These are phyloP conservation scores for Aproaerema taeniolella DNA, from an alignment of 2,888 invertebrate species.

Conservation along the genomic window DNA sequence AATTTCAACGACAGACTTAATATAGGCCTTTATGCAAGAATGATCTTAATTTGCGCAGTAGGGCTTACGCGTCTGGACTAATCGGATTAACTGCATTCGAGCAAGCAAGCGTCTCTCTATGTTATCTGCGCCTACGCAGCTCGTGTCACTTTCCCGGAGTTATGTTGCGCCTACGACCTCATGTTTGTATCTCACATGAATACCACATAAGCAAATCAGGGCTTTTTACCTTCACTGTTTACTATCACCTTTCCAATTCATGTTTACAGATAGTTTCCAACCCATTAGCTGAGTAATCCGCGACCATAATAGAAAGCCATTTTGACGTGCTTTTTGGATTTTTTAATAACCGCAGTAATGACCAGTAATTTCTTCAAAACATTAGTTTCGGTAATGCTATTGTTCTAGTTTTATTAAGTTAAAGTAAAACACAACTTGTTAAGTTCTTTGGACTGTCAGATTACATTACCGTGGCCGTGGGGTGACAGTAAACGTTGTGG, in stretches of 20 bases:
- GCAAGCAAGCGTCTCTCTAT: conserved; percentile 30
- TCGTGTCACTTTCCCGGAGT: conserved; percentile 58
- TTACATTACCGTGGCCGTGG: conserved; percentile 2
- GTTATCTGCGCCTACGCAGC: conserved; percentile 52
- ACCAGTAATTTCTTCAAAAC: too few relatives aligned
- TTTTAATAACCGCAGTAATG: too few relatives aligned
- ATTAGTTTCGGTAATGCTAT: too few relatives aligned
- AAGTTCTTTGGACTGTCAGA: conserved; percentile 1
- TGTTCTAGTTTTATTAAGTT: too few relatives aligned
- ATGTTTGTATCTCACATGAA: conserved; percentile 50
- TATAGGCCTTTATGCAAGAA: conserved; percentile 32
- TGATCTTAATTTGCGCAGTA: conserved; percentile 34
- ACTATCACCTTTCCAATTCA: too few relatives aligned
- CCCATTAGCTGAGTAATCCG: conserved; percentile 3
- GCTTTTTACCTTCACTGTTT: conserved; percentile 40
- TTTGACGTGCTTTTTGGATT: too few relatives aligned
- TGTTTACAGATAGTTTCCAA: conserved; percentile 20
- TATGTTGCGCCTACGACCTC: conserved; percentile 55
- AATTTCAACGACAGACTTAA: conserved; percentile 20
- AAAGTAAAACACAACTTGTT: neutral
- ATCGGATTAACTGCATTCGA: conserved; percentile 55
- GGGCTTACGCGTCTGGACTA: conserved; percentile 34
- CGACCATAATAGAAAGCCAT: neutral
- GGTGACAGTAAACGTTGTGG: neutral
- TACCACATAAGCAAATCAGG: conserved; percentile 39